Percentiles rank a stretch among this genome's conserved stretches.
These are phyloP conservation scores for Xestobium rufovillosum DNA, from an alignment of 2,888 invertebrate species.

Conservation along the genomic window DNA sequence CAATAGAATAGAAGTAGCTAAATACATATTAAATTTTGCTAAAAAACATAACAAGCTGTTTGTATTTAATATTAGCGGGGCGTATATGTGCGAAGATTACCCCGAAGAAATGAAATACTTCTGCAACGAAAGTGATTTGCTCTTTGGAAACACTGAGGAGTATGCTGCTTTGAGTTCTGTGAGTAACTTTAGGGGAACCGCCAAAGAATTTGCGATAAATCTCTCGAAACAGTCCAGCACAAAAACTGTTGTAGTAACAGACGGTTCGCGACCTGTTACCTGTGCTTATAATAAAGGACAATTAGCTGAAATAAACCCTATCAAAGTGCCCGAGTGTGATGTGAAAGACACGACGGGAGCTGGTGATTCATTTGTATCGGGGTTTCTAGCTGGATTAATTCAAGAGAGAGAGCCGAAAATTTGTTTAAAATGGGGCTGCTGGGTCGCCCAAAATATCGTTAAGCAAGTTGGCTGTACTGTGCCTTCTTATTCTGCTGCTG, in stretches of 20 bases:
- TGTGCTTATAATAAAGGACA: conserved; percentile 35
- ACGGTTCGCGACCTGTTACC: conserved; percentile 50
- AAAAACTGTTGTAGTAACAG: conserved; percentile 56
- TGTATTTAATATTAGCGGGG: conserved; percentile 49
- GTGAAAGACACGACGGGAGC: conserved; percentile 53
- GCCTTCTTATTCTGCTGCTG: conserved; percentile 27
- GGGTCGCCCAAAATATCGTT: conserved; percentile 44
- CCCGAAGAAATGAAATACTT: conserved; percentile 41
- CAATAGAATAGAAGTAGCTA: conserved; percentile 42
- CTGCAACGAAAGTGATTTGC: conserved; percentile 43
- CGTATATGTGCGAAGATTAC: conserved; percentile 46
- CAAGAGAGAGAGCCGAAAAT: conserved; percentile 37
- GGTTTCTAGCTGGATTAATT: conserved; percentile 48
- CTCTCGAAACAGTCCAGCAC: conserved; percentile 19
- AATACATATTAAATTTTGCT: conserved; percentile 43
- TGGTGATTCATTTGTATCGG: conserved; percentile 54
- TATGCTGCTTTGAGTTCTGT: conserved; percentile 42
- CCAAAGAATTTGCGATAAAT: conserved; percentile 14
- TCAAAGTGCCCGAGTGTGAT: conserved; percentile 37
- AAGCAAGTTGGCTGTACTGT: conserved; percentile 46
- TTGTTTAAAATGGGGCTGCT: conserved; percentile 44
- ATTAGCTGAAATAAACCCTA: conserved; percentile 32
- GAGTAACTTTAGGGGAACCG: conserved; percentile 28
- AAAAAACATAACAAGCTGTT: conserved; percentile 38
- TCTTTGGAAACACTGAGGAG: conserved; percentile 53